Conservation (phyloP, 2,888 invertebrate genomes). For the Steinernema carpocapsae region DNA sequence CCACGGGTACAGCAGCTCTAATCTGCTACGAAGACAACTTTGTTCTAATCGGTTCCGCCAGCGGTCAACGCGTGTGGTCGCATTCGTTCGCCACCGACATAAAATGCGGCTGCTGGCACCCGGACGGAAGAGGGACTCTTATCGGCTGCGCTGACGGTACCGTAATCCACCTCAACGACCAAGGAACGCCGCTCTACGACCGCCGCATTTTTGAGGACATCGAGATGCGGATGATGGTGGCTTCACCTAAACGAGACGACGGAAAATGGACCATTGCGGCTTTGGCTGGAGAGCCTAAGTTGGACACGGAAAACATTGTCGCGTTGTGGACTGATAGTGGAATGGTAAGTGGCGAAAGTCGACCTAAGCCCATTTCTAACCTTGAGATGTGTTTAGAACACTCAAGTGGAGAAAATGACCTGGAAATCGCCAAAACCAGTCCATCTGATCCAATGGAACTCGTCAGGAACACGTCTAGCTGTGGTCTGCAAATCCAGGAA, state of each 20-base stretch:
- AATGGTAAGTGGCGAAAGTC: background rate
- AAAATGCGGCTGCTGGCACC: conserved; percentile 96
- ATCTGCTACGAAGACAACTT: conserved; percentile 98
- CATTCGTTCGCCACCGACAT: conserved; percentile 86
- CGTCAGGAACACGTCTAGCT: conserved; percentile 58
- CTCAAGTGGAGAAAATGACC: background rate
- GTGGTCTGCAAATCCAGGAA: conserved; percentile 51
- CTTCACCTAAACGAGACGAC: conserved; percentile 47
- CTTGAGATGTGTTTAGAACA: background rate
- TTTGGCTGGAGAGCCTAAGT: conserved; percentile 24
- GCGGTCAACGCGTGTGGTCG: conserved; percentile 84
- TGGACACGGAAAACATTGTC: conserved; percentile 28
- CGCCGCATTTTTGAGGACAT: conserved; percentile 51
- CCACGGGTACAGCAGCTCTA: conserved; percentile 95
- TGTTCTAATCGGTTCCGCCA: conserved; percentile 81
- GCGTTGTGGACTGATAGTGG: conserved; percentile 1
- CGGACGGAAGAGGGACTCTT: conserved; percentile 84
- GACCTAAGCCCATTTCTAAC: background rate
- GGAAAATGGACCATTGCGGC: conserved; percentile 61
- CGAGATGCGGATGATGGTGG: conserved; percentile 54
- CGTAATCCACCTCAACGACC: conserved; percentile 60
- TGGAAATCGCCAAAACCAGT: conserved; percentile 48
- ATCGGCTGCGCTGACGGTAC: conserved; percentile 60
- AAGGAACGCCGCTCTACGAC: conserved; percentile 61
- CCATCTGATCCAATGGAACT: conserved; percentile 59